These are phyloP conservation scores for Stegodyphus dumicola DNA, from an alignment of 1,140 invertebrate species.

Conservation along the genomic window DNA sequence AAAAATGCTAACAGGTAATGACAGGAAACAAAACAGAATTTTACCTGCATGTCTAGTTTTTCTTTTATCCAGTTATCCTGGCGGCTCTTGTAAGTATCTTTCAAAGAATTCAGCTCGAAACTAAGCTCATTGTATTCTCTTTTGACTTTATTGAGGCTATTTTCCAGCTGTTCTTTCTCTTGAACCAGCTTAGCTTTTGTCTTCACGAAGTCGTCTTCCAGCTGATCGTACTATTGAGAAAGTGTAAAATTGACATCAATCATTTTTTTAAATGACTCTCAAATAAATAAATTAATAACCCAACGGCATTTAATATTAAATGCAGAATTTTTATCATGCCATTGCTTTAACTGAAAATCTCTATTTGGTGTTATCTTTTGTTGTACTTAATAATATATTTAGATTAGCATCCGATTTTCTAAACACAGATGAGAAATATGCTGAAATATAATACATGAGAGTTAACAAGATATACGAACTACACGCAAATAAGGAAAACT, in stretches of 20 bases:
- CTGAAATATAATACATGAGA: no score
- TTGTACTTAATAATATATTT: no score
- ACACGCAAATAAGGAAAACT: no score
- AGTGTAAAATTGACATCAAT: no score
- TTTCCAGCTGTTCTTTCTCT: constrained; percentile 79
- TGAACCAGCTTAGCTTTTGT: constrained; percentile 81
- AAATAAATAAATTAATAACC: no score
- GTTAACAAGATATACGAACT: no score
- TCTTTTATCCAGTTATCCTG: constrained; percentile 81
- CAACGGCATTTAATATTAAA: not conserved
- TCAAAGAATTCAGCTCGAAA: constrained; percentile 76
- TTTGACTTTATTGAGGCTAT: constrained; percentile 65
- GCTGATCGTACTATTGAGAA: constrained; percentile 75
- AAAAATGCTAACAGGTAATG: no score
- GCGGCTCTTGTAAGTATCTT: constrained; percentile 77
- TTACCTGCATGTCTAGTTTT: constrained; percentile 76
- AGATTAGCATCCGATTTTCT: no score
- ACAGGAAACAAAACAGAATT: not conserved
- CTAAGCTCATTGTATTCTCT: constrained; percentile 74
- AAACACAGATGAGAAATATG: no score
- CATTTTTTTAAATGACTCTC: no score
- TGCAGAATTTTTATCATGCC: not conserved
- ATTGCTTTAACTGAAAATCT: no score
- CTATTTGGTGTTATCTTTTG: no score
- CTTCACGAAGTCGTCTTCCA: constrained; percentile 85